A percentile compares a stretch with the other conserved stretches of the same genome.
phyloP scores from a whole-genome alignment of 2,888 invertebrate species.

The Gasteruption jaculator region DNA sequence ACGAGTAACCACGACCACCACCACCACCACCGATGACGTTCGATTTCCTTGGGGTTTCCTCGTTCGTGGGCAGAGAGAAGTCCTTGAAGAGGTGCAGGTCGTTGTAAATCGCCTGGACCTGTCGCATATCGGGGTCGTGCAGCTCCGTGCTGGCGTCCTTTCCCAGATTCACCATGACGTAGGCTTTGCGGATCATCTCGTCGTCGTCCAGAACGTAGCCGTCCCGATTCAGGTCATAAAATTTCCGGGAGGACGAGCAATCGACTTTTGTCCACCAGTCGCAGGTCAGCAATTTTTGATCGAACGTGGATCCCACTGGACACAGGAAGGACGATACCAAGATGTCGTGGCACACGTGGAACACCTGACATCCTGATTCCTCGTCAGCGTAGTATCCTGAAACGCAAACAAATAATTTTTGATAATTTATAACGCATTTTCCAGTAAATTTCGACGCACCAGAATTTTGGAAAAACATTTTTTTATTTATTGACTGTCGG shows the following conservation, averaged over 20 bases:
- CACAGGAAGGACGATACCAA: conserved; percentile 62
- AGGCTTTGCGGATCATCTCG: conserved; percentile 58
- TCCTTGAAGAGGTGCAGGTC: too few species aligned
- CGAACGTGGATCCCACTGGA: conserved; percentile 66
- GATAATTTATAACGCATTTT: too few species aligned
- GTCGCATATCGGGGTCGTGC: too few species aligned
- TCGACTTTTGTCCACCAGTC: conserved; percentile 69
- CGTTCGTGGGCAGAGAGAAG: too few species aligned
- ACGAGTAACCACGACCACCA: too few species aligned
- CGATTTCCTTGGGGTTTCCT: too few species aligned
- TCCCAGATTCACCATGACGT: conserved; percentile 56
- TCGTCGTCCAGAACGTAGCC: conserved; percentile 50
- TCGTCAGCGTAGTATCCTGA: conserved; percentile 65
- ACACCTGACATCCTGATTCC: conserved; percentile 64
- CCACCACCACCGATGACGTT: too few species aligned
- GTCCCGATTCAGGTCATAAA: conserved; percentile 50
- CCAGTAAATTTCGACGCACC: background rate
- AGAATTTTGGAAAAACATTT: too few species aligned
- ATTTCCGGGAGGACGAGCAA: conserved; percentile 54
- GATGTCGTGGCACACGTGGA: conserved; percentile 61
- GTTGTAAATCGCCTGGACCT: too few species aligned
- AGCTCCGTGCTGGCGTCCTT: conserved; percentile 28
- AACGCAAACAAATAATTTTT: too few species aligned
- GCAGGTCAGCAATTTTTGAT: conserved; percentile 63
- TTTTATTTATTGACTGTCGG: too few species aligned